A percentile compares a stretch with the other conserved stretches of the same genome.
phyloP scores from a whole-genome alignment of 2,797 vertebrate species.

The Siniperca undulata region DNA sequence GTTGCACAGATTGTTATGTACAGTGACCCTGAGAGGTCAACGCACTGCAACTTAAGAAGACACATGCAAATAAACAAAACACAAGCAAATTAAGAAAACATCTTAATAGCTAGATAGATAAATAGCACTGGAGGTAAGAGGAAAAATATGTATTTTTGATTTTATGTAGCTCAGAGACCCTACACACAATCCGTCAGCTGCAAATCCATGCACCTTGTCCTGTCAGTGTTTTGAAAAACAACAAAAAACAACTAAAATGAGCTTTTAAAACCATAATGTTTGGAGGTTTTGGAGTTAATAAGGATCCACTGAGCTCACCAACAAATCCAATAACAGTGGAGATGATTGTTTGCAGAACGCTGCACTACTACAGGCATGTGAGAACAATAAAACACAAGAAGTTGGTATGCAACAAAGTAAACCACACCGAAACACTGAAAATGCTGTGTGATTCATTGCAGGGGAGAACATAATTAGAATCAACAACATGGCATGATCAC shows the following conservation, averaged over 20 bases:
- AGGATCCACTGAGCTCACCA: not conserved
- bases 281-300: not conserved
- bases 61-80: too few species aligned
- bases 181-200: too few species aligned
- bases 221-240: too few species aligned
- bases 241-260: not conserved
- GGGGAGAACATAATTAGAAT: too few species aligned
- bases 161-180: too few species aligned
- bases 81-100: too few species aligned
- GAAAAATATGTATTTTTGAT: too few species aligned
- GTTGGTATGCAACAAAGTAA: not conserved
- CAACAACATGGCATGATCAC: not conserved
- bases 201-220: not conserved
- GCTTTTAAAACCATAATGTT: not conserved
- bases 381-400: not conserved
- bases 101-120: too few species aligned
- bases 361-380: not conserved
- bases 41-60: too few species aligned
- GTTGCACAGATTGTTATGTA: too few species aligned
- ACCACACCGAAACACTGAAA: not conserved
- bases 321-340: not conserved
- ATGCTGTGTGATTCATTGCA: not conserved
- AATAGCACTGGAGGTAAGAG: too few species aligned
- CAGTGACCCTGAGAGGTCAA: too few species aligned
- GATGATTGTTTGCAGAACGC: not conserved